A percentile compares a stretch with the other conserved stretches of the same genome.
These are phyloP conservation scores for Neogobius melanostomus DNA, from an alignment of 2,113 vertebrate species.

Conservation along the genomic window DNA sequence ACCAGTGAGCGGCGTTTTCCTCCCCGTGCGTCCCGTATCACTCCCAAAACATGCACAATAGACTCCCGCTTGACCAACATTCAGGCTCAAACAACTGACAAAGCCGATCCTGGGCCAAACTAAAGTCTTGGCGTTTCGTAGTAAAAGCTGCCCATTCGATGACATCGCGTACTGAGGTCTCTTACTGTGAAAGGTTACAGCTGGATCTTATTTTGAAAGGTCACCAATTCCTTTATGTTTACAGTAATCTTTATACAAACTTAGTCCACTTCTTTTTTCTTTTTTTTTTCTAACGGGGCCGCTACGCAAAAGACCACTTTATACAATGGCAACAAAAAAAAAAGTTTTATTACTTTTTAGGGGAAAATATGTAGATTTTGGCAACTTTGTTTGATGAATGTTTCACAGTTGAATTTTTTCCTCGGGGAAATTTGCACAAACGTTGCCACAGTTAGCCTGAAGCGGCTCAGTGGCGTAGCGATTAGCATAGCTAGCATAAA, in stretches of 20 bases:
- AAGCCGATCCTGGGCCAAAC: not conserved
- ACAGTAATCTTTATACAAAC: constrained; percentile 11
- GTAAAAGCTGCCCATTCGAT: constrained; percentile 5
- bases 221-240: constrained; percentile 12
- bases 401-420: not conserved
- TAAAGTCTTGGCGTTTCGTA: not conserved
- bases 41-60: too few species aligned
- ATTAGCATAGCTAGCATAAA: not conserved
- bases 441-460: not conserved
- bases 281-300: constrained; percentile 23
- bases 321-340: not conserved
- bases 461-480: not conserved
- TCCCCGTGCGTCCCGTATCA: too few species aligned
- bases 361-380: too few species aligned
- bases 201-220: constrained; percentile 8
- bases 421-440: not conserved
- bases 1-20: not conserved
- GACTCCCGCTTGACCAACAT: too few species aligned
- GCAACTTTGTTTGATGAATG: not conserved
- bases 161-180: not conserved
- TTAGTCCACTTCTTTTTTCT: constrained; percentile 1
- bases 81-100: too few species aligned
- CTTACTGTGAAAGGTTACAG: constrained; percentile 1
- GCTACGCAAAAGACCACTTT: constrained; percentile 21
- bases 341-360: too few species aligned